phyloP scores from a whole-genome alignment of 2,888 invertebrate species.

The Bellardia bayeri region DNA sequence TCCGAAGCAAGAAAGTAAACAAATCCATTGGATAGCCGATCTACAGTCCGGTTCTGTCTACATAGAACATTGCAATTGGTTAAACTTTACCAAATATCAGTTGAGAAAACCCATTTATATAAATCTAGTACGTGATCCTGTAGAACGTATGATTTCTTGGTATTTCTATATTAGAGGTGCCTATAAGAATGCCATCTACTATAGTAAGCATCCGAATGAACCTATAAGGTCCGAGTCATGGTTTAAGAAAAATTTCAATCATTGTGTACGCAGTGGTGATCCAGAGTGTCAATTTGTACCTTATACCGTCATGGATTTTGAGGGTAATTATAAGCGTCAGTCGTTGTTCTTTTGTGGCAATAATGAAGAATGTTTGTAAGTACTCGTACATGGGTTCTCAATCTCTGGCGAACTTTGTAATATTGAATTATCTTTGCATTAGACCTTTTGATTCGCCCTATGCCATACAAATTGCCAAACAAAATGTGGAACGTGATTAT shows the following conservation, averaged over 20 bases:
- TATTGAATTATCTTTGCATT: constrained; percentile 4
- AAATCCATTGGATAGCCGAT: constrained; percentile 89
- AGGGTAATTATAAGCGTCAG: constrained; percentile 92
- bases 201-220: constrained; percentile 91
- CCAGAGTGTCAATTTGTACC: constrained; percentile 92
- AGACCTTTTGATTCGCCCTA: constrained; percentile 78
- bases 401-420: neutral
- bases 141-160: constrained; percentile 95
- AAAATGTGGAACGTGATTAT: constrained; percentile 93
- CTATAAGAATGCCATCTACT: constrained; percentile 88
- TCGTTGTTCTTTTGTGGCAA: constrained; percentile 96
- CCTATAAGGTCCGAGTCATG: constrained; percentile 78
- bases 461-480: constrained; percentile 92
- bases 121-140: constrained; percentile 94
- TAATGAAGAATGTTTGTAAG: constrained; percentile 91
- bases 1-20: constrained; percentile 86
- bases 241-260: constrained; percentile 89
- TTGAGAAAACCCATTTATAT: constrained; percentile 93
- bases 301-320: constrained; percentile 90
- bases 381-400: constrained; percentile 62
- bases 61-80: constrained; percentile 94
- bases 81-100: constrained; percentile 92
- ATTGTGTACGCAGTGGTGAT: constrained; percentile 92
- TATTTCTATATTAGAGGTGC: constrained; percentile 95
- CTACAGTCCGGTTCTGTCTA: constrained; percentile 91